Percentiles rank a stretch among this genome's conserved stretches.
Conservation (phyloP, 1,140 invertebrate genomes). For the Cotesia typhae region DNA sequence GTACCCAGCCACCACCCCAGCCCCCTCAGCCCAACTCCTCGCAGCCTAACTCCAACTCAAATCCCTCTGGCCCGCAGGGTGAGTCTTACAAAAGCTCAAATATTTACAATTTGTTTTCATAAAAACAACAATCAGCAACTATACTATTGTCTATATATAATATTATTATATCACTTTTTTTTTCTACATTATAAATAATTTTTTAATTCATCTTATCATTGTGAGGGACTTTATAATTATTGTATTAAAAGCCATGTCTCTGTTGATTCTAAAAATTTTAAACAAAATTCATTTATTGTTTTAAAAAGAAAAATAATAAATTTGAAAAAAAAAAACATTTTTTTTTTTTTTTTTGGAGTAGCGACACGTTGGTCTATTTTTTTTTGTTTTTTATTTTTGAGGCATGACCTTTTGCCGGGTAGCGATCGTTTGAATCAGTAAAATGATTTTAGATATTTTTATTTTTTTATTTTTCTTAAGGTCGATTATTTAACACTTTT, state of each 20-base stretch:
- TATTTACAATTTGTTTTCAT: conserved; percentile 39
- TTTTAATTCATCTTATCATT: neutral
- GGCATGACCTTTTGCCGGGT: no score
- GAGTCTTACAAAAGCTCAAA: conserved; percentile 59
- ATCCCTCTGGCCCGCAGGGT: conserved; percentile 67
- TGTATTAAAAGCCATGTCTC: no score
- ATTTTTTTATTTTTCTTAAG: conserved; percentile 3
- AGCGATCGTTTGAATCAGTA: neutral
- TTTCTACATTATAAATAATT: neutral
- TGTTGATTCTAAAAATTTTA: no score
- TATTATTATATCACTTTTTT: neutral
- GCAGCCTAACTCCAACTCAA: conserved; percentile 67
- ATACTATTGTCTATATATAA: conserved; percentile 4
- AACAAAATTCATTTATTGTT: conserved; percentile 8
- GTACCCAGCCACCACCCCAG: conserved; percentile 64
- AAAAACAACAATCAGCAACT: conserved; percentile 3
- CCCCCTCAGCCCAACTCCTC: conserved; percentile 67
- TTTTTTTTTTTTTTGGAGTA: no score
- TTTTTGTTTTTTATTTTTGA: neutral
- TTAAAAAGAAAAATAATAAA: no score
- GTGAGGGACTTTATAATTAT: no score
- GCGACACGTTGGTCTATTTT: no score
- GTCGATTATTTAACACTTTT: no score
- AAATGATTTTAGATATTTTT: conserved; percentile 27
- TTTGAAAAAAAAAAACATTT: no score